Conservation (phyloP, 2,888 invertebrate genomes). For the Carterocephalus palaemon region DNA sequence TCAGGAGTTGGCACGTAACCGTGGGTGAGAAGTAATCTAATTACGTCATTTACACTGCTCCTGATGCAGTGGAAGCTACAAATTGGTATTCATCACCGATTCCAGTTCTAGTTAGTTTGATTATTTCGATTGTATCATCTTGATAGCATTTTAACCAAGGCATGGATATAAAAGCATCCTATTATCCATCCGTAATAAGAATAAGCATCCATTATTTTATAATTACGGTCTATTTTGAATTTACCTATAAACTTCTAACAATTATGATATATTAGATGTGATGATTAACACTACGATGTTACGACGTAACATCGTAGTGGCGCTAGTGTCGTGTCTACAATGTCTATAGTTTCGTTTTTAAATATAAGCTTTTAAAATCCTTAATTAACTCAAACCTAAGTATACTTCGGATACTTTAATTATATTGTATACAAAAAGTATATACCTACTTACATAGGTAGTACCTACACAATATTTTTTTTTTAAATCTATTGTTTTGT, state of each 20-base stretch:
- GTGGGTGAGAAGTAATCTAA: slow-evolving; percentile 24
- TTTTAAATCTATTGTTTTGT: too few relatives aligned
- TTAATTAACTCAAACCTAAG: not conserved
- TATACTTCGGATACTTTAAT: not conserved
- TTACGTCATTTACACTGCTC: slow-evolving; percentile 16
- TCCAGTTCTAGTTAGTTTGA: slow-evolving; percentile 1
- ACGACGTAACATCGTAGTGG: too few relatives aligned
- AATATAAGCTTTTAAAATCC: not conserved
- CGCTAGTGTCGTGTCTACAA: too few relatives aligned
- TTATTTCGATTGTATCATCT: not conserved
- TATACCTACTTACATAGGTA: not conserved
- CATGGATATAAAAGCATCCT: too few relatives aligned
- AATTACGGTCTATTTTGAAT: too few relatives aligned
- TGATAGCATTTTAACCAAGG: too few relatives aligned
- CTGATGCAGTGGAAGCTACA: slow-evolving; percentile 7
- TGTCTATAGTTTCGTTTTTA: too few relatives aligned
- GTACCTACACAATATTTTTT: not conserved
- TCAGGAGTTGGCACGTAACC: slow-evolving; percentile 19
- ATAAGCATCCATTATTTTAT: too few relatives aligned
- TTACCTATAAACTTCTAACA: too few relatives aligned
- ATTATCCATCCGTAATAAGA: too few relatives aligned
- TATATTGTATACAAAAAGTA: not conserved
- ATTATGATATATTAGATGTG: too few relatives aligned
- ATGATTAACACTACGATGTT: too few relatives aligned
- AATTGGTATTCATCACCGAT: slow-evolving; percentile 13